Conservation (phyloP, 2,113 vertebrate species). For the Nesogale talazaci region DNA sequence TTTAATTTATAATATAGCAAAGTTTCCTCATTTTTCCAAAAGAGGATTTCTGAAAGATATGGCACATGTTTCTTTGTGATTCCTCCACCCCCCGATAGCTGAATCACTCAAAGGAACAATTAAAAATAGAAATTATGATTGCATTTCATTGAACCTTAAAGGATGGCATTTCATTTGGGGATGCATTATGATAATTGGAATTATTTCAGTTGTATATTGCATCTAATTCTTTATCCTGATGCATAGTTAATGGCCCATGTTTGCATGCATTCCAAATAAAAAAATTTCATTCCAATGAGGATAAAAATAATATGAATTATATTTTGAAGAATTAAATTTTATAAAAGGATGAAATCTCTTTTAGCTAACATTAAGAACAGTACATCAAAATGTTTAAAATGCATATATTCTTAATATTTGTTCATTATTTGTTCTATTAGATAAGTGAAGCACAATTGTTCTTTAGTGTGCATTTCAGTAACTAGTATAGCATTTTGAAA, state of each 20-base stretch:
- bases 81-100: neutral
- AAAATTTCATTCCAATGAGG: conserved; percentile 23
- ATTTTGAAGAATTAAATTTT: neutral
- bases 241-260: neutral
- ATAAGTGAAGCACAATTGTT: neutral
- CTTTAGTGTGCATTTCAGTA: neutral
- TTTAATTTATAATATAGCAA: neutral
- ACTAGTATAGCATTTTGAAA: neutral
- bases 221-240: neutral
- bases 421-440: neutral
- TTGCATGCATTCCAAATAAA: neutral
- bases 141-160: neutral
- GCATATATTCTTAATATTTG: neutral
- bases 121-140: conserved; percentile 22
- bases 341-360: neutral
- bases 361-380: neutral
- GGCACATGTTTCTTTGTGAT: neutral
- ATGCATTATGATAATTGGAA: neutral
- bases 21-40: neutral
- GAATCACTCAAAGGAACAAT: neutral
- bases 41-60: conserved; percentile 19
- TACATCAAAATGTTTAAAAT: neutral
- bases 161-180: neutral
- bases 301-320: neutral
- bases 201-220: neutral